Percentiles rank a stretch among this genome's conserved stretches.
Evolutionary conservation across 2,888 invertebrate species (phyloP).

Genomic region (Drosophila putrida): DNA sequence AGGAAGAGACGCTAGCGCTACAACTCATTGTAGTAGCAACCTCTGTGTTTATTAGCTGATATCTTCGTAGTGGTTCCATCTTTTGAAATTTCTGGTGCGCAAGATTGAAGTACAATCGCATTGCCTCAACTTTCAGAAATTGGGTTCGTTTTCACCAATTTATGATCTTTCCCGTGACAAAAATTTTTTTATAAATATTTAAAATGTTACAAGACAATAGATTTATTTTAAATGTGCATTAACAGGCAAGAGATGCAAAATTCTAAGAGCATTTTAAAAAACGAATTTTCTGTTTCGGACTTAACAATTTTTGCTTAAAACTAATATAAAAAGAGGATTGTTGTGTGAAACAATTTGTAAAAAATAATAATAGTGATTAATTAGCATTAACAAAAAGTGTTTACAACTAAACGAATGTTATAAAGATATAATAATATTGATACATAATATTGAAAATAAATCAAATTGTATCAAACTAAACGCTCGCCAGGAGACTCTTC

Average conservation of each 20-base stretch:
- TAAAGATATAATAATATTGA: neutral
- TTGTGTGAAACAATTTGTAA: conserved; percentile 50
- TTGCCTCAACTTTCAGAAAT: no score
- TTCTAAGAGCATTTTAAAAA: conserved; percentile 21
- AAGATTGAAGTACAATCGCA: no score
- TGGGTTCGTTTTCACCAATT: no score
- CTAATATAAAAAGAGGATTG: conserved; percentile 46
- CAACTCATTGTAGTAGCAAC: no score
- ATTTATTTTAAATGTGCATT: conserved; percentile 14
- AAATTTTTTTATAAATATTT: neutral
- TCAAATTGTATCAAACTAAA: conserved; percentile 32
- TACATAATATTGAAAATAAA: conserved; percentile 19
- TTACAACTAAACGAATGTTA: conserved; percentile 15
- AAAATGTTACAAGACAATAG: conserved; percentile 13
- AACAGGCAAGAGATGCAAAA: conserved; percentile 13
- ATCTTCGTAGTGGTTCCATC: no score
- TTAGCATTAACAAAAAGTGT: conserved; percentile 25
- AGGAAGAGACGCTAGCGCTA: no score
- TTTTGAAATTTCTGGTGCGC: no score
- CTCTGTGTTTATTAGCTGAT: no score
- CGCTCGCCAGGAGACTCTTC: conserved; percentile 44
- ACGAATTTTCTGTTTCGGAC: conserved; percentile 15
- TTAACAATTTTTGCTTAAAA: conserved; percentile 33
- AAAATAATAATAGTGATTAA: conserved; percentile 28
- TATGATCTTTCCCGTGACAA: no score